A percentile compares a stretch with the other conserved stretches of the same genome.
Conservation (phyloP, 2,888 invertebrate genomes). For the Lamproptera curius region DNA sequence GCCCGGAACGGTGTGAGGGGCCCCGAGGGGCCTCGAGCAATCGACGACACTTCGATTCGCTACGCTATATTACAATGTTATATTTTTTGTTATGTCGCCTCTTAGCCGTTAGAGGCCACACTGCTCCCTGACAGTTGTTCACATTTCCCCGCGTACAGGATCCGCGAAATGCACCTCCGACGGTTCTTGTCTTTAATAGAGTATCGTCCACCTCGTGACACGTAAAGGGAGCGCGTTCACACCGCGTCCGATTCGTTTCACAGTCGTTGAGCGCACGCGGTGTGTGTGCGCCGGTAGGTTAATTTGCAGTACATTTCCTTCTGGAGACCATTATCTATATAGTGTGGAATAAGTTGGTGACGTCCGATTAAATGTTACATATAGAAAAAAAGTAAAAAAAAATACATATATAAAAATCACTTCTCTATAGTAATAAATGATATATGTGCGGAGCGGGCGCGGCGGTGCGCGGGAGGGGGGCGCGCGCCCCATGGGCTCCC, state of each 20-base stretch:
- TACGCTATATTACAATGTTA: slow-evolving; percentile 6
- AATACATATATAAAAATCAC: slow-evolving; percentile 60
- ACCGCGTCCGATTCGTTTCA: slow-evolving; percentile 24
- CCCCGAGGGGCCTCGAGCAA: neutral
- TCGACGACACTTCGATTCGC: neutral
- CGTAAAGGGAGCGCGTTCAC: slow-evolving; percentile 37
- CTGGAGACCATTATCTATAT: slow-evolving; percentile 48
- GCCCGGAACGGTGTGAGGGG: neutral
- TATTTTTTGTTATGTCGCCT: slow-evolving; percentile 3
- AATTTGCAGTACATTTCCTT: slow-evolving; percentile 59
- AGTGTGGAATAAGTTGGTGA: slow-evolving; percentile 60
- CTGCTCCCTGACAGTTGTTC: neutral
- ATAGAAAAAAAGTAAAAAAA: slow-evolving; percentile 53
- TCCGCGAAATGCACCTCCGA: slow-evolving; percentile 22
- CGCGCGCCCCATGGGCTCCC: too few relatives aligned
- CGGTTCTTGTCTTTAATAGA: slow-evolving; percentile 34
- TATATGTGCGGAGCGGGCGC: slow-evolving; percentile 49
- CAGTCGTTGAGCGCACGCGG: slow-evolving; percentile 32
- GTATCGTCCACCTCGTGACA: slow-evolving; percentile 45
- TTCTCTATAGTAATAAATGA: slow-evolving; percentile 61
- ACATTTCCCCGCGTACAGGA: neutral
- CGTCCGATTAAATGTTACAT: slow-evolving; percentile 68
- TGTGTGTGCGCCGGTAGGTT: slow-evolving; percentile 43
- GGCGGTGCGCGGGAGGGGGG: too few relatives aligned
- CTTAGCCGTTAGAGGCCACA: slow-evolving; percentile 1